Base-by-base conservation (phyloP, 2,888 invertebrate species). In the Tinea semifulvella region DNA sequence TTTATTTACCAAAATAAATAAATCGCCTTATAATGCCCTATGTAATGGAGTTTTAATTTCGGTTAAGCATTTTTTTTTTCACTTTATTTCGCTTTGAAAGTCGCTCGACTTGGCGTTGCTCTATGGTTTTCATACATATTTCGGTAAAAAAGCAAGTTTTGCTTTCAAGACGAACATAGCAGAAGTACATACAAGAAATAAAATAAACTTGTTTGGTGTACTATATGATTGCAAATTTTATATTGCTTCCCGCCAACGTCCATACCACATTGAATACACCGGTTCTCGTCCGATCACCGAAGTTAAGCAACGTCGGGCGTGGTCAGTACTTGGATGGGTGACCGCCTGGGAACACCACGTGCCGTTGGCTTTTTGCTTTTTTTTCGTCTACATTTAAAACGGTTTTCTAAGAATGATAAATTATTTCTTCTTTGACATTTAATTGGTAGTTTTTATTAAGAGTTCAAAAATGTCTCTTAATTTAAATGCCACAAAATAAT, bases 241-340 rank as follows among this genome's bases (percentile, higher is more conserved):
- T 6, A n/a, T 2, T 2, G 2, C 2, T 10, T 36, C 17, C 10
- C 36, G 47, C 40, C 47, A 45, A 47, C 45, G 47, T 47, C 49
- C 49, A 50, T 51, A 50, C 52, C 49, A 52, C 36, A 50, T 48
- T 52, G 50, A 52, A 50, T 26, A 46, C 49, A 52, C 51, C 48
- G 51, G 51, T 52, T 50, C 50, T 50, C 50, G 48, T 50, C 52
- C 51, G 48, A 51, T 52, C 52, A 50, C 52, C 50, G 52, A 52
- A 52, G 50, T 43, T 49, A 52, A 51, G 48, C 50, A 52, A 50
- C 50, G 47, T 53, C 52, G 50, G 53, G 53, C 53, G 49, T 46
- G 51, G 51, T 51, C 49, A 53, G 53, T 53, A 52, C 50, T 53
- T 53, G 52, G 53, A 53, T 52, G 53, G 53, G 53, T 53, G 53